A percentile compares a stretch with the other conserved stretches of the same genome.
These are phyloP conservation scores for Apus apus DNA, from an alignment of 2,113 vertebrate species.

Conservation along the genomic window DNA sequence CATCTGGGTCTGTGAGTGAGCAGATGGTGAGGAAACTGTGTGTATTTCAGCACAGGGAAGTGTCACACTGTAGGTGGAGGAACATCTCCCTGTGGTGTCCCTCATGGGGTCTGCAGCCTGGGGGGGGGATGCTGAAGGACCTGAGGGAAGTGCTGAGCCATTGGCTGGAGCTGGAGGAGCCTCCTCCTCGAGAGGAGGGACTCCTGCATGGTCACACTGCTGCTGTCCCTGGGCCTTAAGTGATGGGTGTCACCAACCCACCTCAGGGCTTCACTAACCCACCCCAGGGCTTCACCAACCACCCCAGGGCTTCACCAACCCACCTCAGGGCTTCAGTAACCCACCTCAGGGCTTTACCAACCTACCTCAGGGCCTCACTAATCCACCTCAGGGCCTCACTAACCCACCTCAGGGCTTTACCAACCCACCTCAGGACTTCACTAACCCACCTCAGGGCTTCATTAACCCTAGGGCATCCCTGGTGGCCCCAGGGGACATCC, in stretches of 20 bases:
- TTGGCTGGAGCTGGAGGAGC: not conserved
- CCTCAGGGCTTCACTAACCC: not conserved
- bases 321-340: not conserved
- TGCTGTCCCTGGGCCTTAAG: not conserved
- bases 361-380: not conserved
- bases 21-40: not conserved
- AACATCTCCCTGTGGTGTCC: not conserved
- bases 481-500: not conserved
- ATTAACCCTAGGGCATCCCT: too few species aligned
- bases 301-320: not conserved
- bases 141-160: not conserved
- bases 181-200: not conserved
- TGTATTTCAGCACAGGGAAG: not conserved
- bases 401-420: not conserved
- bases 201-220: not conserved
- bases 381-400: not conserved
- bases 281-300: not conserved
- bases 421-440: not conserved
- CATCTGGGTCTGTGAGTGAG: not conserved
- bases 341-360: not conserved
- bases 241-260: not conserved
- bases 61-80: accelerated
- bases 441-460: not conserved
- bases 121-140: not conserved
- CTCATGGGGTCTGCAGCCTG: not conserved